Conservation (phyloP, 1,140 invertebrate genomes). For the Oreohelix idahoensis region DNA sequence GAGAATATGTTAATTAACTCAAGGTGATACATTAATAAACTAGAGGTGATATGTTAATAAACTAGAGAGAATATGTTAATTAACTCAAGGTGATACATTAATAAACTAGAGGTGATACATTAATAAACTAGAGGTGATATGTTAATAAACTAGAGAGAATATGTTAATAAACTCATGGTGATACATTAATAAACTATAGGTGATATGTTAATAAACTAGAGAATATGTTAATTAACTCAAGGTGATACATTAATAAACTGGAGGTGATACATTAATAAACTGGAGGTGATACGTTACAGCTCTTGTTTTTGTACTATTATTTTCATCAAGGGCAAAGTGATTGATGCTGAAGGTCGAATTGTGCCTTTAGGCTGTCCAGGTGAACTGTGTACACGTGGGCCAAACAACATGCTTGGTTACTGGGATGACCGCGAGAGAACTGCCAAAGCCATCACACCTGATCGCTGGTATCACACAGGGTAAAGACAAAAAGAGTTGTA, state of each 20-base stretch:
- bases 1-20: no score
- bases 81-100: slow-evolving; percentile 80
- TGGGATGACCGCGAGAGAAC: slow-evolving; percentile 89
- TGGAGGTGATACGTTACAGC: no score
- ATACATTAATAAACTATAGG: slow-evolving; percentile 78
- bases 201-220: slow-evolving; percentile 69
- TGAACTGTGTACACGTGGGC: slow-evolving; percentile 88
- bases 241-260: slow-evolving; percentile 75
- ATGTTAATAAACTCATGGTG: no score
- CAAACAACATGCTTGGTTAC: slow-evolving; percentile 87
- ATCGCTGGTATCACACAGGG: slow-evolving; percentile 93
- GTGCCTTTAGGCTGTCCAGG: slow-evolving; percentile 85
- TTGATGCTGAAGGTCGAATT: slow-evolving; percentile 81
- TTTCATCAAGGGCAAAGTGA: slow-evolving; percentile 77
- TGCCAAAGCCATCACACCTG: slow-evolving; percentile 79
- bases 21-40: slow-evolving; percentile 77
- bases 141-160: not conserved
- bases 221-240: no score
- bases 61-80: no score
- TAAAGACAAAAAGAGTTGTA: no score
- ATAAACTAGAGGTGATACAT: slow-evolving; percentile 79
- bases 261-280: slow-evolving; percentile 78
- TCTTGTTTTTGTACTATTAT: no score
- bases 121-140: slow-evolving; percentile 79
- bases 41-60: slow-evolving; percentile 79